These are phyloP conservation scores for Carduelis carduelis DNA, from an alignment of 2,797 vertebrate species.

Conservation along the genomic window DNA sequence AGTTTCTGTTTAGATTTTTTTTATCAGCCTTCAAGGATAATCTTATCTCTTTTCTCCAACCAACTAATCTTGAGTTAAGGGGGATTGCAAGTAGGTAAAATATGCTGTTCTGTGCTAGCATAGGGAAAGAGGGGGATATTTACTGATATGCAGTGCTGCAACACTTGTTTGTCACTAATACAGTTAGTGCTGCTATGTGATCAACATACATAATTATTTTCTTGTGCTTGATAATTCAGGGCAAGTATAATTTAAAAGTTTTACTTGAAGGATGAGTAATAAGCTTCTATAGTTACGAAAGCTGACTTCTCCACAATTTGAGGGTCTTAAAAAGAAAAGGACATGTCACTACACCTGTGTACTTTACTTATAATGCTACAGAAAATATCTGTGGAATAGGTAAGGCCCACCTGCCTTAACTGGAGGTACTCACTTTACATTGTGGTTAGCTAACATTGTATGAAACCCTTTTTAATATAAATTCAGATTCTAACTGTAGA, in stretches of 20 bases:
- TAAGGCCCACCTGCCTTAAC: background rate
- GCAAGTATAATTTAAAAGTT: background rate
- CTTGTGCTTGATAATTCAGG: background rate
- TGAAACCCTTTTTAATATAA: background rate
- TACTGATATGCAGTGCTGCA: background rate
- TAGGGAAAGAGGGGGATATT: background rate
- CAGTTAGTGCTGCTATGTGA: background rate
- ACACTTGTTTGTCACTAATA: background rate
- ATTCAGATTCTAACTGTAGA: background rate
- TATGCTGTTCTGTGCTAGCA: background rate
- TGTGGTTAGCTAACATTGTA: background rate
- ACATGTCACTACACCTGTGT: background rate
- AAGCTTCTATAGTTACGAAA: background rate
- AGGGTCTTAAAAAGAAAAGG: background rate
- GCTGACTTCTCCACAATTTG: background rate
- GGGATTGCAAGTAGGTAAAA: background rate
- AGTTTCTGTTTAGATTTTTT: background rate
- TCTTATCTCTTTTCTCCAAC: background rate
- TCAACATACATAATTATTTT: background rate
- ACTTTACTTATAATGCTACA: background rate
- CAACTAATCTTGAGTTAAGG: background rate
- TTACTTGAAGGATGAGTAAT: background rate
- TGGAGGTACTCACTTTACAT: background rate
- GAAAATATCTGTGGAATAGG: background rate
- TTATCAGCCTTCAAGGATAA: background rate